Percentiles rank a stretch among this genome's conserved stretches.
These are phyloP conservation scores for Procambarus clarkii DNA, from an alignment of 1,140 invertebrate species.

Conservation along the genomic window DNA sequence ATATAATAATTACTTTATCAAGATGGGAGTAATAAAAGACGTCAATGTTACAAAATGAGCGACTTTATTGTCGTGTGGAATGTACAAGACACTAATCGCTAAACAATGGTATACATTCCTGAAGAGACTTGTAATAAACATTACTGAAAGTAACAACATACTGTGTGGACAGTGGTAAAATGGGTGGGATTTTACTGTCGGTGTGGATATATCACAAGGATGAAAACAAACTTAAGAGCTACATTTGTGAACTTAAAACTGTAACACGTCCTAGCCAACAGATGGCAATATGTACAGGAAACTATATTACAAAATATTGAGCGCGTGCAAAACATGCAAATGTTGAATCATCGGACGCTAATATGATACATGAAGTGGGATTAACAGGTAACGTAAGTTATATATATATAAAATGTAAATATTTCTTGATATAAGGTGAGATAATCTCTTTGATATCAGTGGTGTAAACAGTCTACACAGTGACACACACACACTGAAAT, in stretches of 20 bases:
- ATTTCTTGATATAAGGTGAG: neutral
- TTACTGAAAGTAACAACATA: too few relatives aligned
- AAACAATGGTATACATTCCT: neutral
- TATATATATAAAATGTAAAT: too few relatives aligned
- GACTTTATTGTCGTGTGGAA: too few relatives aligned
- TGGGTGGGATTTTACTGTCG: too few relatives aligned
- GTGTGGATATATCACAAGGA: neutral
- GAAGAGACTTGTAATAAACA: neutral
- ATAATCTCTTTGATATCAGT: neutral
- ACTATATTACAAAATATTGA: slow-evolving; percentile 13
- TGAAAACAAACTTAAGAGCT: neutral
- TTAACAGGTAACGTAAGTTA: too few relatives aligned
- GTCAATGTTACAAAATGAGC: too few relatives aligned
- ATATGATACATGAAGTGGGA: too few relatives aligned
- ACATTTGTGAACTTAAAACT: neutral
- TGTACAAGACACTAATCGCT: too few relatives aligned
- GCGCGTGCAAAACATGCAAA: neutral
- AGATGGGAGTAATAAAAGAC: too few relatives aligned
- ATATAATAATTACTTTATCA: too few relatives aligned
- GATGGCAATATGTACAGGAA: neutral
- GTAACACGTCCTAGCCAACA: neutral
- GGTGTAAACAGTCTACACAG: neutral
- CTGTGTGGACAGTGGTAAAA: neutral
- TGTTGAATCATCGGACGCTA: neutral
- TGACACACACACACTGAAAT: neutral